These are phyloP conservation scores for Coendou prehensilis DNA, from an alignment of 2,797 vertebrate genomes.

Conservation along the genomic window DNA sequence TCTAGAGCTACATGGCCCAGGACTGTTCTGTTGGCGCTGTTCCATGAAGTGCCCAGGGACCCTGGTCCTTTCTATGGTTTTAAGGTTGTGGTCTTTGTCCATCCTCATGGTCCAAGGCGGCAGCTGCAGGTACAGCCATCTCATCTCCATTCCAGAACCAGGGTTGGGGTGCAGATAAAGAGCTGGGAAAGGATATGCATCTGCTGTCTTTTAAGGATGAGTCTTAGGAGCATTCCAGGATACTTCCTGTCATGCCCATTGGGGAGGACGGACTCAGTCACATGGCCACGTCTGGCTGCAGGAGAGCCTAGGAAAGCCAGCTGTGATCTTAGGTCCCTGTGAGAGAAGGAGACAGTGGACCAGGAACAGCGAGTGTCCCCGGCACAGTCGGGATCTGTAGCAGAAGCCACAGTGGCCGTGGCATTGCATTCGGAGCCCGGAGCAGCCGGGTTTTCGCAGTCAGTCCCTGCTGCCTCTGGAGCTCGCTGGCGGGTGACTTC, in stretches of 20 bases:
- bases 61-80: neutral
- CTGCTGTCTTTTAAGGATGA: neutral
- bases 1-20: neutral
- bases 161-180: neutral
- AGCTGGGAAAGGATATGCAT: neutral
- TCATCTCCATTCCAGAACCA: neutral
- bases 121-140: neutral
- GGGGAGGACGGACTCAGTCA: neutral
- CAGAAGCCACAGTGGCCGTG: neutral
- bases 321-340: neutral
- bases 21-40: neutral
- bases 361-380: no score
- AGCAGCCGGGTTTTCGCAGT: neutral
- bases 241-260: neutral
- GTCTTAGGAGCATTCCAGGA: neutral
- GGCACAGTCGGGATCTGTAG: neutral
- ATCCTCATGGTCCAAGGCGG: slow-evolving; percentile 1
- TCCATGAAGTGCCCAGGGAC: neutral
- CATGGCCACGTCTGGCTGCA: neutral
- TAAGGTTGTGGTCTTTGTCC: neutral
- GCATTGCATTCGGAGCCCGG: neutral
- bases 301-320: neutral
- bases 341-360: neutral
- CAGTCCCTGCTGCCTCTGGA: neutral
- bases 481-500: no score